Evolutionary conservation across 1,140 invertebrate genomes (phyloP).

Genomic region (Drosophila guanche): DNA sequence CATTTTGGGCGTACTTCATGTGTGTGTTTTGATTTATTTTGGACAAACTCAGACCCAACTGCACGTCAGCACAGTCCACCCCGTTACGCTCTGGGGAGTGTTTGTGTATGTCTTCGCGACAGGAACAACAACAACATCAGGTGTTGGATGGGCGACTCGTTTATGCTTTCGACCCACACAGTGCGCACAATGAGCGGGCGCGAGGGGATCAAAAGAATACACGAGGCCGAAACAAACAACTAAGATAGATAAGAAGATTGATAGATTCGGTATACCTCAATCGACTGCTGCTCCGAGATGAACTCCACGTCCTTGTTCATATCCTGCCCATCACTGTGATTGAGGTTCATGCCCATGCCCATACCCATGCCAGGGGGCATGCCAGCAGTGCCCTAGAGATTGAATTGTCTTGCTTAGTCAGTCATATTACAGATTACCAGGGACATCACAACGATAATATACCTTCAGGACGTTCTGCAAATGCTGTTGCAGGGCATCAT

Average conservation of each 20-base stretch:
- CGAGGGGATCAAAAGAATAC: conserved; percentile 20
- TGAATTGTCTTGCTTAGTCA: not conserved
- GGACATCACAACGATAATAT: not conserved
- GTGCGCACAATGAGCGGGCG: no score
- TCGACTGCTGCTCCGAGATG: conserved; percentile 84
- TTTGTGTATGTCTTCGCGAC: no score
- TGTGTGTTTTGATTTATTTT: no score
- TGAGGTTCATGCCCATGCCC: conserved; percentile 42
- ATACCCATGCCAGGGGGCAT: conserved; percentile 53
- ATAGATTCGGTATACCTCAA: conserved; percentile 78
- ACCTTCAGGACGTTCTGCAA: conserved; percentile 85
- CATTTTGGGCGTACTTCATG: conserved; percentile 39
- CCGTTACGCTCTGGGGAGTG: no score
- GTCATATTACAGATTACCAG: not conserved
- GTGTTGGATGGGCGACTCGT: not conserved
- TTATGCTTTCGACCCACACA: conserved; percentile 10
- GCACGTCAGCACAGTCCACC: conserved; percentile 68
- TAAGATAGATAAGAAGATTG: conserved; percentile 14
- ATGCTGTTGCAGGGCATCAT: conserved; percentile 92
- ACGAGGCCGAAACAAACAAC: not conserved
- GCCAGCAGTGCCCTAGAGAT: conserved; percentile 54
- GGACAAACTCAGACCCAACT: conserved; percentile 30
- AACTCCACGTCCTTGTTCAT: conserved; percentile 84
- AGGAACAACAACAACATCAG: not conserved
- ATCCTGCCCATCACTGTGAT: conserved; percentile 56